Base-by-base conservation (phyloP, 2,888 invertebrate genomes). In the Dorcus hopei region DNA sequence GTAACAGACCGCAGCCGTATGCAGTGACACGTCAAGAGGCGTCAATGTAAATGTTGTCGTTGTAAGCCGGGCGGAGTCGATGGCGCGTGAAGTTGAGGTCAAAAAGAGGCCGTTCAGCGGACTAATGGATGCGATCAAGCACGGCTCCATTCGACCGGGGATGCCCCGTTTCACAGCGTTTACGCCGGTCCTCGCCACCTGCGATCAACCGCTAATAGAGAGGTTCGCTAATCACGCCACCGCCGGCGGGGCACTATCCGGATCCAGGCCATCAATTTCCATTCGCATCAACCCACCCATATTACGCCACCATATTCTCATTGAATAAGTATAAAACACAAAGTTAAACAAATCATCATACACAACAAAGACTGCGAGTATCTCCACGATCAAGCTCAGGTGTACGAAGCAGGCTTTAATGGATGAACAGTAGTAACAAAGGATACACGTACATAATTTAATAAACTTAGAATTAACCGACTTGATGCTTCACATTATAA, bases 111-210 rank as follows among this genome's bases (percentile, higher is more conserved):
- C 57, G 57, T 52, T 57, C 52, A 49, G 56, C 56, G 53, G 50
- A 58, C 59, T 61, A 61, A 61, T 61, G 59, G 52, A 59, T 49
- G 57, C 61, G 53, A 61, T 61, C 59, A 55, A 49, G 56, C 55
- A 58, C 49, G 58, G 52, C 9, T 56, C 52, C 47, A 48, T 48
- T 57, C 57, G 51, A 57, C 57, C 57, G 57, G 52, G 52, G 52
- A 57, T 52, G 52, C 52, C 51, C 57, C 52, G 57, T 52, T 57
- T 57, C 52, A 40, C 57, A 52, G 49, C 59, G 58, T 61, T 61
- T 61, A 61, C 56, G 51, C 23, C 58, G 57, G 52, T 50, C 43
- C 52, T 58, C 57, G 48, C 48, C 56, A 56, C 56, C 59, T 56
- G 52, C 52, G 52, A 59, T 51, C 57, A 50, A 54, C 60, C 61